Conservation (phyloP, 2,113 vertebrate species). For the Onychorhynchus coronatus region DNA sequence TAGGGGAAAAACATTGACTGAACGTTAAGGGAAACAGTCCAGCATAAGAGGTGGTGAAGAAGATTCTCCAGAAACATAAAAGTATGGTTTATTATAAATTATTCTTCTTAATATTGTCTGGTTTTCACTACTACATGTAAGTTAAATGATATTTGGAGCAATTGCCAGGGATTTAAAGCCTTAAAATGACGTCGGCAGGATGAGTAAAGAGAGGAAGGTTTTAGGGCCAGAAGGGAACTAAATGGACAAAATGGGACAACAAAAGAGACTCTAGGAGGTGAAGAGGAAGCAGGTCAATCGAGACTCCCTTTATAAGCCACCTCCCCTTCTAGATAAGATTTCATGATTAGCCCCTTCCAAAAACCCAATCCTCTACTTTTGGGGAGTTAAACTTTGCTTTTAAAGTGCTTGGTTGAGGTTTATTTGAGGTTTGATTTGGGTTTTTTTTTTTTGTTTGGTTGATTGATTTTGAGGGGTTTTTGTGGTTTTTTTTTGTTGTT, state of each 20-base stretch:
- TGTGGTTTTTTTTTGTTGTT: neutral
- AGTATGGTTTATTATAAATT: neutral
- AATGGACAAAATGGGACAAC: neutral
- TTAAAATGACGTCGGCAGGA: neutral
- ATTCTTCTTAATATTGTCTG: neutral
- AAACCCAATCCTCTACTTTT: neutral
- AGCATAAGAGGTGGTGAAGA: neutral
- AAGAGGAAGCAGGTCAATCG: neutral
- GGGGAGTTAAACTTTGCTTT: neutral
- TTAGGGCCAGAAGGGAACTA: neutral
- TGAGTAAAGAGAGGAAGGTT: neutral
- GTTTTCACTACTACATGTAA: neutral
- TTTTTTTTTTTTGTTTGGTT: neutral
- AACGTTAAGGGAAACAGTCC: neutral
- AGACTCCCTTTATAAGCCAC: neutral
- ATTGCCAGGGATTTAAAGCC: neutral
- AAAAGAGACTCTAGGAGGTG: accelerated
- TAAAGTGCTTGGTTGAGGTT: neutral
- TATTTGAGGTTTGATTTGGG: too few species aligned
- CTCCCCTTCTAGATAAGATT: neutral
- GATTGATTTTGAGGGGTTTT: neutral
- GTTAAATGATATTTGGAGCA: neutral
- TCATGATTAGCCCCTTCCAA: neutral
- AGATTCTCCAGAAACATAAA: neutral
- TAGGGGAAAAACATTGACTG: neutral